A percentile compares a stretch with the other conserved stretches of the same genome.
phyloP scores from a whole-genome alignment of 2,113 vertebrate genomes.

The Australoheros scitulus region DNA sequence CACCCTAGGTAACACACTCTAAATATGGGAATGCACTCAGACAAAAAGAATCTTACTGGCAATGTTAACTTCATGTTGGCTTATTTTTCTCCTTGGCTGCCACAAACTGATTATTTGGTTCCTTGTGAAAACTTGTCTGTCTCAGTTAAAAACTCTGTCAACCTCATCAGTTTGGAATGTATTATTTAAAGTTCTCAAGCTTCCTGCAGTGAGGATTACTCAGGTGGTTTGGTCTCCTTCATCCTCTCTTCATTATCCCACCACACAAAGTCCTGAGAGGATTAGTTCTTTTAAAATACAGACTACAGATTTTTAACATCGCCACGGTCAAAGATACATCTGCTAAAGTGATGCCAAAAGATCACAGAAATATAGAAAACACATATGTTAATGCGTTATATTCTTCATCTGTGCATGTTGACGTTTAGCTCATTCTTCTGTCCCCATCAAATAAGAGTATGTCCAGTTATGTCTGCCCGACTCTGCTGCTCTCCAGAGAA shows the following conservation, averaged over 20 bases:
- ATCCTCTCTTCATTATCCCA: not conserved
- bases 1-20: not conserved
- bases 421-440: not conserved
- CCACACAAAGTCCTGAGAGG: not conserved
- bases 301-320: not conserved
- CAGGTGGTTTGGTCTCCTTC: not conserved
- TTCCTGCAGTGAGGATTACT: not conserved
- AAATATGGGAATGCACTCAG: not conserved
- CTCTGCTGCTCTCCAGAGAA: not conserved
- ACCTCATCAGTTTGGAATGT: not conserved
- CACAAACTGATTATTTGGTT: not conserved
- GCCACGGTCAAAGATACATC: not conserved
- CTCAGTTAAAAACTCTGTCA: not conserved
- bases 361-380: not conserved
- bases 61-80: not conserved
- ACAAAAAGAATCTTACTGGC: not conserved
- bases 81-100: not conserved
- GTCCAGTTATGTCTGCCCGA: not conserved
- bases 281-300: not conserved
- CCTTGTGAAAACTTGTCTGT: not conserved
- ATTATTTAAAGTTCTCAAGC: slow-evolving; percentile 1
- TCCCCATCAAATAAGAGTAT: not conserved
- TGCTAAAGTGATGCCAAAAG: not conserved
- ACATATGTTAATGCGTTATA: not conserved
- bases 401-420: slow-evolving; percentile 10